Percentiles rank a stretch among this genome's conserved stretches.
These are phyloP conservation scores for Xanthorhoe spadicearia DNA, from an alignment of 2,888 invertebrate genomes.

Conservation along the genomic window DNA sequence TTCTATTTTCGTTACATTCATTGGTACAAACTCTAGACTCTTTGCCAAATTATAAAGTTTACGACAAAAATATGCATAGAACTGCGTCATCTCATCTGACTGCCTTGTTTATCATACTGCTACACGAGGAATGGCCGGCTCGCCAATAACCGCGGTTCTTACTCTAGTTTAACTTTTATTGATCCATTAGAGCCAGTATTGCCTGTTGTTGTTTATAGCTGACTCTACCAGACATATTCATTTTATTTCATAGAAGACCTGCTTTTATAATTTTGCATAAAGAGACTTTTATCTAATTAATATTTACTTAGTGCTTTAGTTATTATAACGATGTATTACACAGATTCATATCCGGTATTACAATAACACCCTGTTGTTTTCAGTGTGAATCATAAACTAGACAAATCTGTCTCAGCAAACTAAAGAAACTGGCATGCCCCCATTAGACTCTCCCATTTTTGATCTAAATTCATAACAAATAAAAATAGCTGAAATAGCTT, in stretches of 20 bases:
- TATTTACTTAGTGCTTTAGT: not conserved
- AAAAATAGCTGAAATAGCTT: slow-evolving; percentile 5
- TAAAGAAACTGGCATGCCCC: not conserved
- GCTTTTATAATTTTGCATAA: slow-evolving; percentile 3
- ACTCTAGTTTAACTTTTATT: slow-evolving; percentile 38
- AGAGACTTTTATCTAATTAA: not conserved
- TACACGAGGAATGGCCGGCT: slow-evolving; percentile 43
- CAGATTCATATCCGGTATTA: not conserved
- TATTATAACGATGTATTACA: not conserved
- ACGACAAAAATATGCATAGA: slow-evolving; percentile 75
- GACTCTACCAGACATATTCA: not conserved
- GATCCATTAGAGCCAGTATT: slow-evolving; percentile 23
- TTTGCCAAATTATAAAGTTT: slow-evolving; percentile 79
- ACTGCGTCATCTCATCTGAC: slow-evolving; percentile 64
- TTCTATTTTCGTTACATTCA: slow-evolving; percentile 75
- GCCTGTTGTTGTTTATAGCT: slow-evolving; percentile 14
- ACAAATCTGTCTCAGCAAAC: not conserved
- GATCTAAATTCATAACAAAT: not conserved
- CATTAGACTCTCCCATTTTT: not conserved
- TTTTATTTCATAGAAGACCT: slow-evolving; percentile 4
- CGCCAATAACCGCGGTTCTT: slow-evolving; percentile 34
- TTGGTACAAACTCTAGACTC: slow-evolving; percentile 67
- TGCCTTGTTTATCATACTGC: slow-evolving; percentile 53
- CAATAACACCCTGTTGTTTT: not conserved
- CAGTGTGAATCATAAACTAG: not conserved